phyloP scores from a whole-genome alignment of 2,888 invertebrate species.

The Panzeria rudis region DNA sequence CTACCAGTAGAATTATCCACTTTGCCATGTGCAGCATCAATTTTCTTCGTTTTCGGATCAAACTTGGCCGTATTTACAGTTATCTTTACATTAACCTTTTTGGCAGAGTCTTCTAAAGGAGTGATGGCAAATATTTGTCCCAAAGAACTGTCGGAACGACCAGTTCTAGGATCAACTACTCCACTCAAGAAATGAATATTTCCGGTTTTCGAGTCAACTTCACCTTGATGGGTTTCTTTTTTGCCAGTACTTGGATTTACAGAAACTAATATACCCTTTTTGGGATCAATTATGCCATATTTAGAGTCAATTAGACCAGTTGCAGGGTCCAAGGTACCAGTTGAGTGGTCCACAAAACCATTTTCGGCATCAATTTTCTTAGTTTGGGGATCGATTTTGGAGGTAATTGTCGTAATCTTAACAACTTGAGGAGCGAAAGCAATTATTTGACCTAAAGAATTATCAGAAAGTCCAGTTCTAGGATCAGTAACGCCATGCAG shows the following conservation, averaged over 20 bases:
- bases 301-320: conserved; percentile 89
- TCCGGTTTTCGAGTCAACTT: conserved; percentile 87
- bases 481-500: conserved; percentile 87
- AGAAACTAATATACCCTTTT: conserved; percentile 86
- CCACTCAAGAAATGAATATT: conserved; percentile 87
- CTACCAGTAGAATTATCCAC: conserved; percentile 88
- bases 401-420: conserved; percentile 90
- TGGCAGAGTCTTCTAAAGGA: conserved; percentile 86
- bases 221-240: conserved; percentile 86
- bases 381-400: conserved; percentile 88
- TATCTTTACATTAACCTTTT: conserved; percentile 88
- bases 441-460: conserved; percentile 88
- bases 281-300: conserved; percentile 88
- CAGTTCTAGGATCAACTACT: conserved; percentile 87
- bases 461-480: conserved; percentile 87
- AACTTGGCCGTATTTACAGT: conserved; percentile 89
- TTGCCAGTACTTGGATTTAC: conserved; percentile 87
- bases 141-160: conserved; percentile 87
- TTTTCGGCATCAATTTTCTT: conserved; percentile 88
- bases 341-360: conserved; percentile 86
- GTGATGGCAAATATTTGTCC: conserved; percentile 89
- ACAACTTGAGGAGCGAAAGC: conserved; percentile 88
- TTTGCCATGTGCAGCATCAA: conserved; percentile 87
- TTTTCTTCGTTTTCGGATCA: conserved; percentile 88
- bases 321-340: conserved; percentile 88